A percentile compares a stretch with the other conserved stretches of the same genome.
phyloP scores from a whole-genome alignment of 2,797 vertebrate species.

The Denticeps clupeoides region DNA sequence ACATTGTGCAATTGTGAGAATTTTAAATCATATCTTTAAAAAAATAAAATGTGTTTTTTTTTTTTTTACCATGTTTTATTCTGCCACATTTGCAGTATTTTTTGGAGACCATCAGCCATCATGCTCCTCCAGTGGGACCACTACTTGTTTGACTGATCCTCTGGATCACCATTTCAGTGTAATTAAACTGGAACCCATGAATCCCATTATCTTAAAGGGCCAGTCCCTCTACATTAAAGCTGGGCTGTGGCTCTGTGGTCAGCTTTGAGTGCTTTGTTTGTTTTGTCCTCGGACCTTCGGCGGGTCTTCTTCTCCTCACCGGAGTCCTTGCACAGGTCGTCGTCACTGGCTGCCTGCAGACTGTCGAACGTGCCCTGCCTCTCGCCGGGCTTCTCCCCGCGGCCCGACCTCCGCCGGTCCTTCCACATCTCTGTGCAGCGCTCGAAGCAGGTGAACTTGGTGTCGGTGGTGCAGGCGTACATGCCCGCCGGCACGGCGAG shows the following conservation, averaged over 20 bases:
- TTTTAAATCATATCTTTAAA: no score
- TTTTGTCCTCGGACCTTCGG: conserved; percentile 48
- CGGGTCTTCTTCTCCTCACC: conserved; percentile 48
- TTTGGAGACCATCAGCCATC: no score
- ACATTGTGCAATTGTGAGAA: no score
- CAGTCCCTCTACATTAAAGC: conserved; percentile 51
- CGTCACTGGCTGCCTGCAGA: conserved; percentile 63
- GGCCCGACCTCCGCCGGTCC: conserved; percentile 30
- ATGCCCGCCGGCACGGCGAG: conserved; percentile 72
- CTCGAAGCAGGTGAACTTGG: conserved; percentile 55
- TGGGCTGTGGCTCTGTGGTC: conserved; percentile 50
- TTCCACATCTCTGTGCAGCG: conserved; percentile 48
- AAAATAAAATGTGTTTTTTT: no score
- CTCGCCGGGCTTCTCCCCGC: conserved; percentile 25
- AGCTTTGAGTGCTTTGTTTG: conserved; percentile 38
- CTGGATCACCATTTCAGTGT: conserved; percentile 3
- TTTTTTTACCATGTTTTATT: no score
- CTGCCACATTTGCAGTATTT: no score
- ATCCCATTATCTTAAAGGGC: neutral
- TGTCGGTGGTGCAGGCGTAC: conserved; percentile 75
- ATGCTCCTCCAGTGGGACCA: no score
- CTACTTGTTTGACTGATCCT: neutral
- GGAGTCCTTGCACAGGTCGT: conserved; percentile 56
- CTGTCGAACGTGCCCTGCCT: conserved; percentile 68
- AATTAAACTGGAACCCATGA: conserved; percentile 8